phyloP scores from a whole-genome alignment of 2,888 invertebrate species.

The Phaedon cochleariae region DNA sequence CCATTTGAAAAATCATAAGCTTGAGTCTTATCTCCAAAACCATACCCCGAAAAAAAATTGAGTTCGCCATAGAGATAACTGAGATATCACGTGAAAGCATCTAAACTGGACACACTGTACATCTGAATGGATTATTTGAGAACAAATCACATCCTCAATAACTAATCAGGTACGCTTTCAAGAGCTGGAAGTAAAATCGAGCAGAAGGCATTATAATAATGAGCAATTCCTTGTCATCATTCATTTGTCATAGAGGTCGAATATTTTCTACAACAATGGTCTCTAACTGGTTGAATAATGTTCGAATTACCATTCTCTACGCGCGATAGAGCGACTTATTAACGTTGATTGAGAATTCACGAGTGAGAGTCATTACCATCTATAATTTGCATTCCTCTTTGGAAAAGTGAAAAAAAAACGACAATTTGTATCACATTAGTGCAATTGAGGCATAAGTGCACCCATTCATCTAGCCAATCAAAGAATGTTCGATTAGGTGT shows the following conservation, averaged over 20 bases:
- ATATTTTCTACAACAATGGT: background rate
- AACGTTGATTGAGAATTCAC: background rate
- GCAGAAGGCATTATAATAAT: too few species aligned
- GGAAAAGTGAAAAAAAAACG: constrained; percentile 1
- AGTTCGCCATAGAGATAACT: too few species aligned
- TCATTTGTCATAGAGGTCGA: background rate
- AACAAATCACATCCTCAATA: too few species aligned
- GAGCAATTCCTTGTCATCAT: background rate
- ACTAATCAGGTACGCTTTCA: too few species aligned
- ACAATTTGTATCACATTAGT: constrained; percentile 18
- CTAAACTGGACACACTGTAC: too few species aligned
- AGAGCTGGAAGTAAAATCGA: too few species aligned
- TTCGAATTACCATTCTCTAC: background rate
- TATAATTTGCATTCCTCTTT: constrained; percentile 6
- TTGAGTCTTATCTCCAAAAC: too few species aligned
- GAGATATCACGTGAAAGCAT: too few species aligned
- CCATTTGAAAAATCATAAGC: too few species aligned
- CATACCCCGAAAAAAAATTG: too few species aligned
- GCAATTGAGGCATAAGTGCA: constrained; percentile 5
- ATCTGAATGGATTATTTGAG: too few species aligned
- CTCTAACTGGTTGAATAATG: background rate
- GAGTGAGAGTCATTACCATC: background rate
- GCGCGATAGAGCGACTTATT: too few species aligned
- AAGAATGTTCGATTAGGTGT: constrained; percentile 13
- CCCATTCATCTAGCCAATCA: constrained; percentile 11